Evolutionary conservation across 2,113 vertebrate species (phyloP).

Genomic region (Cavia aperea): DNA sequence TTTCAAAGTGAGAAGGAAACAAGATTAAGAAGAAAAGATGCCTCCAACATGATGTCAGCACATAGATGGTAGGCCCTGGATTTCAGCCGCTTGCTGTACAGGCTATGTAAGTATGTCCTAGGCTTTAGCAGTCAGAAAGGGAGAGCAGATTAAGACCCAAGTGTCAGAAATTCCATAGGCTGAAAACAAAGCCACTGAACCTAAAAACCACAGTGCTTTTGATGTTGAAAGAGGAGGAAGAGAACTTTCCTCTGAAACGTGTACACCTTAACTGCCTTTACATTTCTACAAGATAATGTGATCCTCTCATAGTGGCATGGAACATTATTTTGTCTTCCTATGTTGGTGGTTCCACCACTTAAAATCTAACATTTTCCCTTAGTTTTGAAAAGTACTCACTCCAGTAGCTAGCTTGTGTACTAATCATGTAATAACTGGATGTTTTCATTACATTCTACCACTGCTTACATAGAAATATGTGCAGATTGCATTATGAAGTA

Average conservation of each 20-base stretch:
- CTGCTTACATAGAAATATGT: background rate
- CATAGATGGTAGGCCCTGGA: background rate
- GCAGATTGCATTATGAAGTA: background rate
- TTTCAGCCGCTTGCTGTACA: background rate
- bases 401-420: background rate
- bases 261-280: background rate
- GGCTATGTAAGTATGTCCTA: background rate
- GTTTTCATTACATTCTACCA: background rate
- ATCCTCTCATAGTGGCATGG: background rate
- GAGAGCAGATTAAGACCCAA: background rate
- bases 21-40: conserved; percentile 7
- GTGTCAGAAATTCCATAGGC: background rate
- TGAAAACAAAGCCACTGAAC: background rate
- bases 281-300: background rate
- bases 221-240: background rate
- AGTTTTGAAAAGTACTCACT: background rate
- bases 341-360: background rate
- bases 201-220: background rate
- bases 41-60: background rate
- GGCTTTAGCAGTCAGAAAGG: background rate
- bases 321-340: conserved; percentile 1
- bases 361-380: background rate
- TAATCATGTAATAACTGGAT: background rate
- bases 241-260: background rate
- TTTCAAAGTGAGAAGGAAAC: background rate